Percentiles rank a stretch among this genome's conserved stretches.
Conservation (phyloP, 2,113 vertebrate species). For the Sinocyclocheilus grahami region DNA sequence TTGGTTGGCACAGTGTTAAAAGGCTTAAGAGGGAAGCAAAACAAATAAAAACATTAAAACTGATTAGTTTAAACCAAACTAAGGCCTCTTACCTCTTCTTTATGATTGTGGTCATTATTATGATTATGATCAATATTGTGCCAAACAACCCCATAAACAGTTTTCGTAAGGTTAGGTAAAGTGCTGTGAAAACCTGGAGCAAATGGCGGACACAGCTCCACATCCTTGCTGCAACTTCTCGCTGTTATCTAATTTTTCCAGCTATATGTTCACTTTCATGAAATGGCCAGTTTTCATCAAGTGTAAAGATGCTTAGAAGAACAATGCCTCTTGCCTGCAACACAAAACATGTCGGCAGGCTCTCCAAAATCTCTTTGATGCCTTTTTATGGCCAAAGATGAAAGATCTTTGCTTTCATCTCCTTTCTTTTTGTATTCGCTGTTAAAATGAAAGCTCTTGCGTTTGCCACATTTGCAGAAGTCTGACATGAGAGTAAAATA, state of each 20-base stretch:
- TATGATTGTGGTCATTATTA: too few species aligned
- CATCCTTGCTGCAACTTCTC: neutral
- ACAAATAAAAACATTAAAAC: neutral
- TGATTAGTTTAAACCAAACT: neutral
- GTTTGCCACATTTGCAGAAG: conserved; percentile 48
- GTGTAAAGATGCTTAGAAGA: conserved; percentile 34
- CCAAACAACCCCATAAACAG: neutral
- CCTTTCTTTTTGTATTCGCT: conserved; percentile 46
- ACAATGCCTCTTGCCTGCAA: conserved; percentile 25
- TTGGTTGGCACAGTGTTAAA: neutral
- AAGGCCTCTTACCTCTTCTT: neutral
- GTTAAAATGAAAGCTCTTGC: conserved; percentile 56
- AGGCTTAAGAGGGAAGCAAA: neutral
- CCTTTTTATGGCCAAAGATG: conserved; percentile 59
- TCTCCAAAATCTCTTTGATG: conserved; percentile 67
- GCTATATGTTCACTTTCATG: conserved; percentile 32
- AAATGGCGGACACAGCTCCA: neutral
- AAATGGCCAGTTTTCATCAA: conserved; percentile 35
- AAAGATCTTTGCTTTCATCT: conserved; percentile 65
- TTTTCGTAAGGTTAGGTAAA: neutral
- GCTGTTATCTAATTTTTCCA: conserved; percentile 23
- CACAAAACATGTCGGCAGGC: conserved; percentile 39
- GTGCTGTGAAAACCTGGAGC: neutral
- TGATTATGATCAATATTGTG: neutral
- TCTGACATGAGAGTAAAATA: conserved; percentile 48